Base-by-base conservation (phyloP, 1,140 invertebrate species). In the Elymnias hypermnestra region DNA sequence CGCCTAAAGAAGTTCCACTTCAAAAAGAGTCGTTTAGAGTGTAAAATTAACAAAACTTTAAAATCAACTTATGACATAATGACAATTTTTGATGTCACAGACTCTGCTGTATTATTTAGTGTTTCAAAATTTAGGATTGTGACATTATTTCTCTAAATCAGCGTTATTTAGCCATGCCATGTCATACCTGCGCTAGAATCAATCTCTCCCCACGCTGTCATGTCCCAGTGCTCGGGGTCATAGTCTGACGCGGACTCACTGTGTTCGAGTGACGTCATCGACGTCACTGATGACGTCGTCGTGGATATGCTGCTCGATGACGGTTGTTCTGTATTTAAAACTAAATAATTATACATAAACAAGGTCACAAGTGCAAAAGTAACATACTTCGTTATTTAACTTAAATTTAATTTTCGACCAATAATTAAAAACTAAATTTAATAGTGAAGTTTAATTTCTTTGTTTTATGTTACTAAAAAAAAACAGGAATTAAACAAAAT, bases 201-300 rank as follows among this genome's bases (percentile, higher is more conserved):
- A 88, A 96, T 94, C 69, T 96, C 94, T 10, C 94, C 94, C 94
- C 94, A 96, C 31, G 94, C 94, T 28, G 90, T 85, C 58, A 91
- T 92, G 66, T 94, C 94, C 94, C 94, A 95, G 72, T 93, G 93
- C 53, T 94, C 94, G 62, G 92, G 93, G 61, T 94, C 94, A 63
- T 94, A 94, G 78, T 95, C 94, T 0, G 92, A 94, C 28, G 93
- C 92, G 0, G 92, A 92, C 55, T 90, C 88, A 86, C 88, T 90
- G 66, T 93, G 92, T 75, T 94, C 93, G 45, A 94, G 79, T 22
- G 93, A 94, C 7, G 93, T 94, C 91, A 94, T 94, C 14, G 93
- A 94, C 1, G 93, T 94, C 29, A 94, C 93, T 52, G 93, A 94
- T 22, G 93, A 94, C 33, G 93, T 95, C 5, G 93, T 94, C 26